Percentiles rank a stretch among this genome's conserved stretches.
Evolutionary conservation across 2,888 invertebrate species (phyloP).

Genomic region (Temnothorax unifasciatus): DNA sequence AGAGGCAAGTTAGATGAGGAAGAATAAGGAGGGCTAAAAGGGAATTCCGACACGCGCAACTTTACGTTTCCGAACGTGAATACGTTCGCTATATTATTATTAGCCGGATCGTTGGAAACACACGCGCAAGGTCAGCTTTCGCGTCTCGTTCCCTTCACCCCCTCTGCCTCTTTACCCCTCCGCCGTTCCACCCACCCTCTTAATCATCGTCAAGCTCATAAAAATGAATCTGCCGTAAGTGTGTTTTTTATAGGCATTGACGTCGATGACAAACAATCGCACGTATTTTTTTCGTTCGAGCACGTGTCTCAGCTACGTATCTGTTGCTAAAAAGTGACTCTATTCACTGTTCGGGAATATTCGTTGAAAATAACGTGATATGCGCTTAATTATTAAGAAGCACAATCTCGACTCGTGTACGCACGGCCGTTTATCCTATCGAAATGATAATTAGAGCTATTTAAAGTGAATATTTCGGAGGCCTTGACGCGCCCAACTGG

Average conservation of each 20-base stretch:
- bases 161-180: constrained; percentile 25
- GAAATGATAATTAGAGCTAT: constrained; percentile 65
- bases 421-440: not conserved
- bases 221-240: constrained; percentile 51
- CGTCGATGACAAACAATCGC: constrained; percentile 48
- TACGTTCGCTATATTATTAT: constrained; percentile 61
- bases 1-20: not conserved
- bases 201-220: constrained; percentile 59
- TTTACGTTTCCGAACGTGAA: constrained; percentile 42
- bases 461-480: constrained; percentile 64
- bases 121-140: constrained; percentile 70
- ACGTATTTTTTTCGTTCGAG: constrained; percentile 33
- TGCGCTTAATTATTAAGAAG: not conserved
- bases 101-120: constrained; percentile 74
- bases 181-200: constrained; percentile 1
- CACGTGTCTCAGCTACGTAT: constrained; percentile 47
- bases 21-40: constrained; percentile 15
- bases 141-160: constrained; percentile 12
- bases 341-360: not conserved
- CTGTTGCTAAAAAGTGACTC: constrained; percentile 3
- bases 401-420: not conserved
- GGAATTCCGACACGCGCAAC: constrained; percentile 36
- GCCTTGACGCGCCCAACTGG: constrained; percentile 75
- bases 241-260: constrained; percentile 61
- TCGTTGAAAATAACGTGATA: not conserved